Percentiles rank a stretch among this genome's conserved stretches.
These are phyloP conservation scores for Xanthia icteritia DNA, from an alignment of 2,888 invertebrate species.

Conservation along the genomic window DNA sequence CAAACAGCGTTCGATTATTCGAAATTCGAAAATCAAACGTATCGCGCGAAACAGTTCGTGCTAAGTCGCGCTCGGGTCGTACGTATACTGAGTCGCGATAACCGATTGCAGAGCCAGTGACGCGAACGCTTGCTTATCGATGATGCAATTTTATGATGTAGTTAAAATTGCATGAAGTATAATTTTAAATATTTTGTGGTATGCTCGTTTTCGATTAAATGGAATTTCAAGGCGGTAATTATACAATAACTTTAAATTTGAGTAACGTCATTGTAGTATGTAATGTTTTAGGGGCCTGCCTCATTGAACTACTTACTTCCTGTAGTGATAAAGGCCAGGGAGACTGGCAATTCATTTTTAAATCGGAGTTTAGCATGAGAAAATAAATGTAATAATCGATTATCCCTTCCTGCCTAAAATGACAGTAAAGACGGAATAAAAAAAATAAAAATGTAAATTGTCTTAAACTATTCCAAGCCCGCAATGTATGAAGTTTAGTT, in stretches of 20 bases:
- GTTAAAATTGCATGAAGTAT: slow-evolving; percentile 51
- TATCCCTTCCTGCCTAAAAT: neutral
- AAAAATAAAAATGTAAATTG: neutral
- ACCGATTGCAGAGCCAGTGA: slow-evolving; percentile 81
- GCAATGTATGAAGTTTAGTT: neutral
- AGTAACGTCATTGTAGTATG: slow-evolving; percentile 1
- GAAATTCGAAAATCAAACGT: slow-evolving; percentile 58
- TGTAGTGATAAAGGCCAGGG: neutral
- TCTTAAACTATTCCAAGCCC: neutral
- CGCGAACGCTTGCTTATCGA: slow-evolving; percentile 71
- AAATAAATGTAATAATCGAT: too few species aligned
- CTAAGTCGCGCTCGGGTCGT: slow-evolving; percentile 68
- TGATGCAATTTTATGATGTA: slow-evolving; percentile 64
- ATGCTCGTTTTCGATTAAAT: slow-evolving; percentile 39
- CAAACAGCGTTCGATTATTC: slow-evolving; percentile 41
- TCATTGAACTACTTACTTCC: slow-evolving; percentile 7
- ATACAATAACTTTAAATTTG: slow-evolving; percentile 4
- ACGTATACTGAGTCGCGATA: slow-evolving; percentile 78
- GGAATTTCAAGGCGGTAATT: slow-evolving; percentile 29
- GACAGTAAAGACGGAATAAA: neutral
- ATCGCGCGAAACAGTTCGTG: slow-evolving; percentile 60
- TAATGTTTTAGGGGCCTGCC: neutral
- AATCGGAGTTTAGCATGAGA: neutral
- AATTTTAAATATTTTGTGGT: slow-evolving; percentile 56
- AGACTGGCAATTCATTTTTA: neutral